A percentile compares a stretch with the other conserved stretches of the same genome.
These are phyloP conservation scores for Halictus quadricinctus DNA, from an alignment of 2,888 invertebrate genomes.

Conservation along the genomic window DNA sequence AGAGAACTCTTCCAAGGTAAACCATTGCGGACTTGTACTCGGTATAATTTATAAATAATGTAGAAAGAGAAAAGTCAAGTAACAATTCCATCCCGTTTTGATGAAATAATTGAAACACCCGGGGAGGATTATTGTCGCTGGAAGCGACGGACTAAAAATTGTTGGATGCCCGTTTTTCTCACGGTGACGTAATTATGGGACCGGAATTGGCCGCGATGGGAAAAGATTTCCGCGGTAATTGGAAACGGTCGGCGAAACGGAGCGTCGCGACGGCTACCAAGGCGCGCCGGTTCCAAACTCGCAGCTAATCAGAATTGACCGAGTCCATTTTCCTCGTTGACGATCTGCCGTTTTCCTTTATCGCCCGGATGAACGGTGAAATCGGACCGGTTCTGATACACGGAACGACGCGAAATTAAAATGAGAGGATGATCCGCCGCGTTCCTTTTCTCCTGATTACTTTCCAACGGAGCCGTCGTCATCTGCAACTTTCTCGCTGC, in stretches of 20 bases:
- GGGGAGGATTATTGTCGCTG: not conserved
- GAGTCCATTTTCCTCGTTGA: slow-evolving; percentile 27
- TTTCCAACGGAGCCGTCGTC: not conserved
- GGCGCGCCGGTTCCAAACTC: slow-evolving; percentile 5
- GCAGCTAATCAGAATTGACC: slow-evolving; percentile 49
- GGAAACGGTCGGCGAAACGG: slow-evolving; percentile 18
- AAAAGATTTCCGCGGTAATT: slow-evolving; percentile 37
- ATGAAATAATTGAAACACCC: not conserved
- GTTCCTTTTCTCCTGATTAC: slow-evolving; percentile 2
- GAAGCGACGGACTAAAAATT: not conserved
- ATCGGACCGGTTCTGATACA: slow-evolving; percentile 3
- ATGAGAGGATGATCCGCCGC: not conserved
- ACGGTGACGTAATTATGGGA: slow-evolving; percentile 5
- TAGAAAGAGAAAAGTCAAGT: not conserved
- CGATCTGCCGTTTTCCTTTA: slow-evolving; percentile 2
- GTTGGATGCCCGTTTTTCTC: not conserved
- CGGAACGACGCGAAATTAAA: slow-evolving; percentile 24
- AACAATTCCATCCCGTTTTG: not conserved
- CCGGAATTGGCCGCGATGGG: not conserved
- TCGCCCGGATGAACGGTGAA: not conserved
- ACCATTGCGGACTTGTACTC: no score
- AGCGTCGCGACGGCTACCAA: not conserved
- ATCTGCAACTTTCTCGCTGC: not conserved
- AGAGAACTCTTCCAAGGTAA: no score
- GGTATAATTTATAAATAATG: not conserved